Base-by-base conservation (phyloP, 2,888 invertebrate species). In the Andrena trimmerana region DNA sequence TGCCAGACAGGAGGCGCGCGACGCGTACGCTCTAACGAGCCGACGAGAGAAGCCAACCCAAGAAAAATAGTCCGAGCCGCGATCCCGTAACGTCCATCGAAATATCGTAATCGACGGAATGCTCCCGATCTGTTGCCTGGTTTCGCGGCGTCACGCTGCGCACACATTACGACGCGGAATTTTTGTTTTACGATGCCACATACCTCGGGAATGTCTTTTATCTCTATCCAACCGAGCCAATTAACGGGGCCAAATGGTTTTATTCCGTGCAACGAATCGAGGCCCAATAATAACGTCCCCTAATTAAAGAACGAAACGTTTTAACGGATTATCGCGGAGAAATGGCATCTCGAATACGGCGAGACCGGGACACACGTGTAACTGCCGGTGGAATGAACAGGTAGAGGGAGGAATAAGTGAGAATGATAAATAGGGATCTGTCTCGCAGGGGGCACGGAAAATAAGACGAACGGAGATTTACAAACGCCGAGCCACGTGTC, bases 1-100 rank as follows among this genome's bases (percentile, higher is more conserved):
- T 91, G 84, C 91, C 78, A 52, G 67, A 78, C 54, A 70, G 7
- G 73, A 65, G 63, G 70, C 42, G 42, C 42, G 42, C 57, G 66
- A 79, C 50, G 52, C 27, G 73, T 33, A 70, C 20, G 54, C 31
- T 79, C 83, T 77, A 83, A 85, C 77, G 77, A 85, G 74, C 60
- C 74, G 68, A 68, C 33, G 74, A 73, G 59, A 60, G 65, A 50
- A 10, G 24, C 48, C 42, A 10, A 8, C 24, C 57, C 4, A 67
- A 67, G 36, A 71, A 63, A 70, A 70, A 60, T 63, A 50, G 27
- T 50, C n/a, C 5, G 27, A 20, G 24, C 33, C 33, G 36, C 20
- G 71, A 80, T 80, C 54, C 57, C 33, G 50, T 75, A 59, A 79
- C 73, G 68, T 65, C 50, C 68, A 69, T 65, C 24, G 57, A 78